Evolutionary conservation across 2,797 vertebrate species (phyloP).

Genomic region (Sebastes trivittatus): DNA sequence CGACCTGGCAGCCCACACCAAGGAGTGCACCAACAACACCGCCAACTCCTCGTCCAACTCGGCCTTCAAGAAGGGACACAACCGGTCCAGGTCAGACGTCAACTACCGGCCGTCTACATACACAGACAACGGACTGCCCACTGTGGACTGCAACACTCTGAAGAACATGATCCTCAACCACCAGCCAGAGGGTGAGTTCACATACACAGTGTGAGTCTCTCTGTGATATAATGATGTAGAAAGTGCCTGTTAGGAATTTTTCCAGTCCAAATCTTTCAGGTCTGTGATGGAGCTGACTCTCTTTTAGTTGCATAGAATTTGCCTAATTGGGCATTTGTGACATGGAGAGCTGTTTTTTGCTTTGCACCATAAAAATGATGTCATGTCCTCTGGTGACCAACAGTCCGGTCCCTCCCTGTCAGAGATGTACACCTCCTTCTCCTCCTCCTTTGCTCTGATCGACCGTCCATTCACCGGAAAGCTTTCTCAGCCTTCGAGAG

Average conservation of each 20-base stretch:
- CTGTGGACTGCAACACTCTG: slow-evolving; percentile 78
- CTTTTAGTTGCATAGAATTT: slow-evolving; percentile 8
- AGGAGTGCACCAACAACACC: slow-evolving; percentile 79
- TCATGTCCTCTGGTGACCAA: slow-evolving; percentile 18
- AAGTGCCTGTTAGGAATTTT: background rate
- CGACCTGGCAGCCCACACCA: slow-evolving; percentile 87
- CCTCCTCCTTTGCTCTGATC: slow-evolving; percentile 1
- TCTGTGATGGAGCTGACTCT: background rate
- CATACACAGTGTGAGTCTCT: background rate
- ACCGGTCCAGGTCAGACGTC: slow-evolving; percentile 90
- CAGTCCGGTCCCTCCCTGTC: slow-evolving; percentile 9
- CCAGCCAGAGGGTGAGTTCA: slow-evolving; percentile 76
- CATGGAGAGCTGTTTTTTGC: background rate
- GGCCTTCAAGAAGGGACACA: slow-evolving; percentile 91
- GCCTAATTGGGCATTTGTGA: slow-evolving; percentile 19
- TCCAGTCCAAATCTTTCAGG: background rate
- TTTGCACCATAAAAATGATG: slow-evolving; percentile 23
- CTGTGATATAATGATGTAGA: background rate
- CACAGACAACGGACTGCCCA: slow-evolving; percentile 78
- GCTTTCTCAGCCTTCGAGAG: slow-evolving; percentile 47
- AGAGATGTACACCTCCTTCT: background rate
- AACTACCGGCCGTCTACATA: slow-evolving; percentile 78
- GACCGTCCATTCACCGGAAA: slow-evolving; percentile 34
- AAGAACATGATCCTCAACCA: slow-evolving; percentile 83
- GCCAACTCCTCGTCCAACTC: slow-evolving; percentile 64